These are phyloP conservation scores for Pseudochromis fuscus DNA, from an alignment of 2,797 vertebrate genomes.

Conservation along the genomic window DNA sequence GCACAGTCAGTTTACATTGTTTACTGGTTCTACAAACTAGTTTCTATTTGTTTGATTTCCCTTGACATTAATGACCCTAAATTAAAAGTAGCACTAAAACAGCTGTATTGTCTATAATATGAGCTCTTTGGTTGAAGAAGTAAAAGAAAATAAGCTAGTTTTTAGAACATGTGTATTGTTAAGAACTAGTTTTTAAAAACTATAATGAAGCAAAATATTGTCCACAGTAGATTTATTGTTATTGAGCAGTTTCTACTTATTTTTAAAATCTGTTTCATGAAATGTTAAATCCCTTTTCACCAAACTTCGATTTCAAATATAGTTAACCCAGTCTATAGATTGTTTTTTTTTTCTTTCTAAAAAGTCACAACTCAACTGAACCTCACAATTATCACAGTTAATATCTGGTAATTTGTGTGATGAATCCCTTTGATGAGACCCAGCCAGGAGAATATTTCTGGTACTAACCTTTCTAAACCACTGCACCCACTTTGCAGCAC, in stretches of 20 bases:
- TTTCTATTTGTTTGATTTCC: neutral
- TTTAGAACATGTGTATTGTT: neutral
- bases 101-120: neutral
- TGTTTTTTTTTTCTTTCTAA: too few relatives aligned
- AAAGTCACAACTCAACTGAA: neutral
- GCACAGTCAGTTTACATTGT: neutral
- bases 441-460: neutral
- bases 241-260: neutral
- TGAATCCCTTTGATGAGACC: too few relatives aligned
- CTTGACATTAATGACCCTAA: neutral
- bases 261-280: neutral
- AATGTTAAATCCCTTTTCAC: neutral
- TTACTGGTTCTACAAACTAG: neutral
- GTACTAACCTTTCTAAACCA: too few relatives aligned
- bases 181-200: neutral
- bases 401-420: too few relatives aligned
- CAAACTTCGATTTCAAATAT: neutral
- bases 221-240: too few relatives aligned
- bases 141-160: neutral
- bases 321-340: neutral
- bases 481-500: slow-evolving; percentile 6
- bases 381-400: too few relatives aligned
- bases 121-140: neutral
- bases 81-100: neutral
- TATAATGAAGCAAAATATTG: neutral